Evolutionary conservation across 2,797 vertebrate genomes (phyloP).

Genomic region (Ptychadena robeensis): DNA sequence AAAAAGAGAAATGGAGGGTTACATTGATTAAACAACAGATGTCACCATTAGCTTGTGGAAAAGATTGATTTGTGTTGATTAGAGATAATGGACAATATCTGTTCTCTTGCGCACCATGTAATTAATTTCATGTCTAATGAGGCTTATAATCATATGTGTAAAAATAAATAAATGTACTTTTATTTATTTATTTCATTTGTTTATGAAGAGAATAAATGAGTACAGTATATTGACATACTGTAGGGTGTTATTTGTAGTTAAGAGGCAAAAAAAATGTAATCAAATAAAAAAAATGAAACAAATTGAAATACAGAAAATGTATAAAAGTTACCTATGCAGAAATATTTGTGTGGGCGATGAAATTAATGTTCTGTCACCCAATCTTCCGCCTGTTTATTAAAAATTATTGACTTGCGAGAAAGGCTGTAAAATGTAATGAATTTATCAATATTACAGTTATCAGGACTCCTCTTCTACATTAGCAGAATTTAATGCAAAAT

Average conservation of each 20-base stretch:
- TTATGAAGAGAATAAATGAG: neutral
- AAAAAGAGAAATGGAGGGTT: slow-evolving; percentile 30
- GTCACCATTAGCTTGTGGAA: slow-evolving; percentile 51
- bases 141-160: slow-evolving; percentile 49
- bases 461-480: neutral
- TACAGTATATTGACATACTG: neutral
- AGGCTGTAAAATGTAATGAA: neutral
- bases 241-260: too few species aligned
- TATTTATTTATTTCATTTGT: neutral
- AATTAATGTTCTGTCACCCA: neutral
- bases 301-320: neutral
- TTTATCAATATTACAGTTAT: neutral
- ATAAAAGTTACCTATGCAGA: neutral
- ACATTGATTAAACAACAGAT: slow-evolving; percentile 58
- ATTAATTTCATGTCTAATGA: slow-evolving; percentile 52
- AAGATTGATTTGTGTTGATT: slow-evolving; percentile 52
- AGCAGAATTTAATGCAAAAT: neutral
- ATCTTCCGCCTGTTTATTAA: neutral
- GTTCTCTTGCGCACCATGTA: slow-evolving; percentile 47
- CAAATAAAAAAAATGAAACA: neutral
- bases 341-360: neutral
- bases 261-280: neutral
- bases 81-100: slow-evolving; percentile 57
- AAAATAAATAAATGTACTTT: slow-evolving; percentile 18
- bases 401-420: neutral